phyloP scores from a whole-genome alignment of 2,888 invertebrate genomes.

The Cyaniris semiargus region DNA sequence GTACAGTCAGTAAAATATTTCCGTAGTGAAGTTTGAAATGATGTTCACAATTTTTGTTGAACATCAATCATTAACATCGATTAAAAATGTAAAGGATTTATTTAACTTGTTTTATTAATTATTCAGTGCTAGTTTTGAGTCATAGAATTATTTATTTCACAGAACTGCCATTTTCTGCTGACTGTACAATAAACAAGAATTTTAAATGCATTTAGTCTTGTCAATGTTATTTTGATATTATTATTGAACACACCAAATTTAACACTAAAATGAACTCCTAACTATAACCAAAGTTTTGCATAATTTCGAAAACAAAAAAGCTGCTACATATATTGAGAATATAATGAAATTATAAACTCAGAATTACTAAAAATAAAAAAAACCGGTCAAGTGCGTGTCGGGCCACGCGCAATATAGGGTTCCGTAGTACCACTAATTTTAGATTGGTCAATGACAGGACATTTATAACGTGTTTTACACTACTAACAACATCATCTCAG shows the following conservation, averaged over 20 bases:
- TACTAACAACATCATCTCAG: no score
- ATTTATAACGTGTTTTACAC: no score
- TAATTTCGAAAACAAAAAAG: not conserved
- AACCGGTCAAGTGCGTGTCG: no score
- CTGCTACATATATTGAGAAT: not conserved
- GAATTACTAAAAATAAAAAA: not conserved
- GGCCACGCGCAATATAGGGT: no score
- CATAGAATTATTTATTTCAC: no score
- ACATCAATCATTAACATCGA: no score
- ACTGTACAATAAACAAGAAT: not conserved
- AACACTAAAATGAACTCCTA: not conserved
- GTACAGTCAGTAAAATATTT: not conserved
- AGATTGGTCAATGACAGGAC: no score
- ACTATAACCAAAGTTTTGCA: not conserved
- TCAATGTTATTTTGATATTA: not conserved
- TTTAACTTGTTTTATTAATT: no score
- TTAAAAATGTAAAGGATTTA: no score
- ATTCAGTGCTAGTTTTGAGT: no score
- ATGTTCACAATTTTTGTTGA: no score
- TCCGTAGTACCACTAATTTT: no score
- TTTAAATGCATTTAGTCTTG: not conserved
- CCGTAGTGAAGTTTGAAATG: not conserved
- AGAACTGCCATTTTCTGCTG: not conserved
- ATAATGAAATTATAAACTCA: not conserved
- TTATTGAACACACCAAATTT: not conserved